Evolutionary conservation across 1,140 invertebrate species (phyloP), one percentile per base, ranked within the genome.

Genomic region (Trichomalopsis sarcophagae): DNA sequence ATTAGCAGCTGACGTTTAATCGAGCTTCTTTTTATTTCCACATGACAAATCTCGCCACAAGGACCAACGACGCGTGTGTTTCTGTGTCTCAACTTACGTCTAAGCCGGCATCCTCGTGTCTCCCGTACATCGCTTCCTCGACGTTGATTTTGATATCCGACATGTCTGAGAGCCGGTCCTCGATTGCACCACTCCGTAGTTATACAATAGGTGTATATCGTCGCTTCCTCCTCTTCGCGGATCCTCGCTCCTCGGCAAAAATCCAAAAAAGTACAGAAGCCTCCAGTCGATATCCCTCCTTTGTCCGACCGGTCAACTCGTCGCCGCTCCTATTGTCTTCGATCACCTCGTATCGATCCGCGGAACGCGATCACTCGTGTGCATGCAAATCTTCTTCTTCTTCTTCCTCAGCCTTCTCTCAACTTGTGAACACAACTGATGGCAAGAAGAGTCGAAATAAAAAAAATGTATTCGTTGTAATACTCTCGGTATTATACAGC

Each of bases 131-230:
- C 77, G 83, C 75, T 81, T 90, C 88, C 69, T 91, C 89, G 23
- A 90, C 86, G 87, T 90, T 90, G 87, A 91, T 90, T 23, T 88
- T 89, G 82, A 90, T 89, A 62, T 87, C 89, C 33, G 91, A 88
- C 89, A 91, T 88, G 87, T 80, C 88, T 76, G 84, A n/a, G 23
- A 47, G 74, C 62, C 83, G 50, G 50, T 80, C 50, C 77, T 80
- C 50, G 83, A 84, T 84, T 84, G 83, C 77, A 84, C 83, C 83
- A 84, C 80, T 71, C 7, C 36, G 40, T 3, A 55, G 50, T 55
- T 55, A 55, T 55, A 55, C 50, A 55, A 55, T 55, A 50, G 27
- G 27, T 27, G 27, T 50, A 14, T 21, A 17, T 62, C 55, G 17
- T 62, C 21, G 17, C 55, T 62, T 7, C 17, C 6, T 62, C 55